Percentiles rank a stretch among this genome's conserved stretches.
These are phyloP conservation scores for Parauchenoglanis ngamensis DNA, from an alignment of 2,797 vertebrate species.

Conservation along the genomic window DNA sequence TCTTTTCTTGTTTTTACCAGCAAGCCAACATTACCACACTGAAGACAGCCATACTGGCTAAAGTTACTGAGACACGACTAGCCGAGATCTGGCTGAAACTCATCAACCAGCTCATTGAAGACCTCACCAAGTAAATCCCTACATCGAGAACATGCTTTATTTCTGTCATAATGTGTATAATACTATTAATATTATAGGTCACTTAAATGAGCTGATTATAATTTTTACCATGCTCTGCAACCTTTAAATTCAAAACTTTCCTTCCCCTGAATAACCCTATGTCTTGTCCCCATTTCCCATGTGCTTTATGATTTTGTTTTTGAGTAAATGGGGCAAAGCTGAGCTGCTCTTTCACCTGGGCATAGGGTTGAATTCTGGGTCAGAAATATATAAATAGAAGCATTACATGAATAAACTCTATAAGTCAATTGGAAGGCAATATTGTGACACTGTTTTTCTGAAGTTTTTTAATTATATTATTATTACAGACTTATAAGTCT, in stretches of 20 bases:
- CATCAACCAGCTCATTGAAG: slow-evolving; percentile 87
- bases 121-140: slow-evolving; percentile 81
- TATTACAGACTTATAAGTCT: not conserved
- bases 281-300: not conserved
- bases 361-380: not conserved
- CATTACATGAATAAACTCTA: not conserved
- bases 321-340: not conserved
- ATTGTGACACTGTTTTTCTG: not conserved
- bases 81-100: slow-evolving; percentile 87
- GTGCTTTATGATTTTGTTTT: not conserved
- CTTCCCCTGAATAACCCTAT: not conserved
- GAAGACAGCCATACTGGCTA: slow-evolving; percentile 84
- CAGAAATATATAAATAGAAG: not conserved
- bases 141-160: not conserved
- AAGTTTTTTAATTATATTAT: not conserved
- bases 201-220: not conserved
- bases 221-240: not conserved
- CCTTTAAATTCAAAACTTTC: not conserved
- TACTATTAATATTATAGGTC: not conserved
- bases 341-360: not conserved
- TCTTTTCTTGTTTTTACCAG: slow-evolving; percentile 67
- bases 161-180: not conserved
- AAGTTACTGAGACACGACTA: slow-evolving; percentile 78
- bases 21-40: slow-evolving; percentile 84
- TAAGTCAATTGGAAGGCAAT: not conserved